Conservation (phyloP, 2,888 invertebrate genomes). For the Polydrusus cervinus region DNA sequence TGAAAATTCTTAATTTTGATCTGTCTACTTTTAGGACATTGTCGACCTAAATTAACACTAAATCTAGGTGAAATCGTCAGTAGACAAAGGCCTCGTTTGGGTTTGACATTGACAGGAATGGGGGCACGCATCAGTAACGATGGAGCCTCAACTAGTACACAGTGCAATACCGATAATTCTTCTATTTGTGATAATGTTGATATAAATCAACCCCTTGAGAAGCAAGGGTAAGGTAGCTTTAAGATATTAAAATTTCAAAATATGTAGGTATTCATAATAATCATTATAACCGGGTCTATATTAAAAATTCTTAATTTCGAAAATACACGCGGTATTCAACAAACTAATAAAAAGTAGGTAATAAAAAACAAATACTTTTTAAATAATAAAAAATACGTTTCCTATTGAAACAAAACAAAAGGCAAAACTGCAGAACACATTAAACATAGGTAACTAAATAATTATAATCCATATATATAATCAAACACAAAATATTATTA, state of each 20-base stretch:
- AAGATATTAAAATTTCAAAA: no score
- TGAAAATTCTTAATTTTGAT: background rate
- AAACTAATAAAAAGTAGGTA: no score
- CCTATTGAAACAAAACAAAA: no score
- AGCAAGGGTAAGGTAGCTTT: constrained; percentile 85
- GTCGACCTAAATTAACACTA: constrained; percentile 80
- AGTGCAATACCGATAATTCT: constrained; percentile 46
- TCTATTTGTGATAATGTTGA: constrained; percentile 79
- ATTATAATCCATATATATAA: no score
- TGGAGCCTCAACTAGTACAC: constrained; percentile 74
- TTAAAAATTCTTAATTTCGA: no score
- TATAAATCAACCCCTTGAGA: constrained; percentile 85
- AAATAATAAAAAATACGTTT: no score
- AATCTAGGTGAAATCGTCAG: constrained; percentile 78
- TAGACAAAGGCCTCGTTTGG: constrained; percentile 71
- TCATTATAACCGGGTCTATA: no score
- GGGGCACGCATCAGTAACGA: constrained; percentile 72
- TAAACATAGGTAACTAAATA: no score
- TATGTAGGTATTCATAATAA: no score
- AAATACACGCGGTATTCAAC: no score
- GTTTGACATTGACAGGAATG: constrained; percentile 66
- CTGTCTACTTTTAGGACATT: constrained; percentile 38
- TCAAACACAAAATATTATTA: background rate
- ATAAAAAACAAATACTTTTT: no score
- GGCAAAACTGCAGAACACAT: no score